Percentiles rank a stretch among this genome's conserved stretches.
Conservation (phyloP, 2,888 invertebrate genomes). For the Drosophila antonietae region DNA sequence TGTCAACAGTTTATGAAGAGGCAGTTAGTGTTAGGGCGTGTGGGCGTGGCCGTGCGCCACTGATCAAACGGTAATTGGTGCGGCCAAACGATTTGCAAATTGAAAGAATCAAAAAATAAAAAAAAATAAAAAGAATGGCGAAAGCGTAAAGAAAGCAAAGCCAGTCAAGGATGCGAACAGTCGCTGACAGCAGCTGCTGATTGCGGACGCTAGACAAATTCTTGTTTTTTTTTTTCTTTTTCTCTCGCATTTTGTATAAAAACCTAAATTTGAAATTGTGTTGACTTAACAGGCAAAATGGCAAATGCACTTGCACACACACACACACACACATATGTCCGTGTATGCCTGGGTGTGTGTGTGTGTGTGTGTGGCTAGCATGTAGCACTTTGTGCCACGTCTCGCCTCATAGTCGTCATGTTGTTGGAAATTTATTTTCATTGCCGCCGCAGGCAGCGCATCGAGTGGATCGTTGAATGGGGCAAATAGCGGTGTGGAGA, state of each 20-base stretch:
- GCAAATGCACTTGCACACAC: conserved; percentile 58
- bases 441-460: conserved; percentile 73
- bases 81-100: conserved; percentile 73
- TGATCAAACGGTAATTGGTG: conserved; percentile 75
- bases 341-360: not conserved
- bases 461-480: conserved; percentile 22
- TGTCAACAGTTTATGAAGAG: conserved; percentile 71
- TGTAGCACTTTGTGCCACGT: conserved; percentile 73
- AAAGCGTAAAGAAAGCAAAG: conserved; percentile 4
- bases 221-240: not conserved
- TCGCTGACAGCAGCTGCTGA: conserved; percentile 13
- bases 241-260: conserved; percentile 67
- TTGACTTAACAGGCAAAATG: conserved; percentile 74
- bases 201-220: conserved; percentile 47
- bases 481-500: not conserved
- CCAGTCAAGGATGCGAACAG: conserved; percentile 39
- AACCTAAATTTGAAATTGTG: conserved; percentile 78
- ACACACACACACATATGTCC: not conserved
- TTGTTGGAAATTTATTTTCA: conserved; percentile 76
- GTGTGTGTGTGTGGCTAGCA: conserved; percentile 25
- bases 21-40: conserved; percentile 6
- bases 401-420: conserved; percentile 74
- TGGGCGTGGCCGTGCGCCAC: not conserved
- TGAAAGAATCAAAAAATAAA: conserved; percentile 29
- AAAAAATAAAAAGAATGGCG: no score